Evolutionary conservation across 2,113 vertebrate genomes (phyloP).

Genomic region (Myiagra hebetior): DNA sequence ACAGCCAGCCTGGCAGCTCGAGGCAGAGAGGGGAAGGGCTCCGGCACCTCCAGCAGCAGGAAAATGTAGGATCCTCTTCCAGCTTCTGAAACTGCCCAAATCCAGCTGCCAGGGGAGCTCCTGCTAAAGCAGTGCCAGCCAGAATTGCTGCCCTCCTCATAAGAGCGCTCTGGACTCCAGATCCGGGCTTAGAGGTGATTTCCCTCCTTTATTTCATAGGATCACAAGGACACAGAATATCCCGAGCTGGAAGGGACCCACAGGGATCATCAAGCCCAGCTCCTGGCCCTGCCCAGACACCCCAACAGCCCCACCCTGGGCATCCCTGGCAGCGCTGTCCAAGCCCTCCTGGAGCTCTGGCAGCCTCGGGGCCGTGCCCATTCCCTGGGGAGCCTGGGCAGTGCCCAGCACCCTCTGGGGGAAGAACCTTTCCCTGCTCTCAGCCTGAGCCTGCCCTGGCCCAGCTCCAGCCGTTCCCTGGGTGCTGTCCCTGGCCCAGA

Average conservation of each 20-base stretch:
- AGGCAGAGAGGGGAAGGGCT: not conserved
- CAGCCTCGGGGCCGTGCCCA: not conserved
- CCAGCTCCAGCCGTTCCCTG: not conserved
- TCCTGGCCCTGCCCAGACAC: not conserved
- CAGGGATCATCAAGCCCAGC: rapidly evolving
- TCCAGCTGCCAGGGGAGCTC: not conserved
- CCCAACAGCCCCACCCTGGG: not conserved
- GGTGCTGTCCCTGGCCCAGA: not conserved
- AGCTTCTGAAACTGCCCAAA: not conserved
- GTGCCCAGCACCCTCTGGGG: not conserved
- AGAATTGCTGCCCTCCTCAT: rapidly evolving
- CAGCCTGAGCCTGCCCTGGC: not conserved
- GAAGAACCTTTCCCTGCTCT: not conserved
- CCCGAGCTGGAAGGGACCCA: not conserved
- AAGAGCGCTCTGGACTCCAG: not conserved
- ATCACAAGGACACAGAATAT: not conserved
- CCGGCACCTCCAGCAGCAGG: not conserved
- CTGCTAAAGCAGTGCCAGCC: not conserved
- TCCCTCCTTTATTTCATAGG: not conserved
- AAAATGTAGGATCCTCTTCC: not conserved
- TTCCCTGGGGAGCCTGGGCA: not conserved
- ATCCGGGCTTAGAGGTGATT: rapidly evolving
- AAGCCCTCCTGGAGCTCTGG: not conserved
- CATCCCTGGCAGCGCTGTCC: not conserved
- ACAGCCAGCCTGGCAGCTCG: not conserved